Evolutionary conservation across 2,888 invertebrate genomes (phyloP).

Genomic region (Metellina segmentata): DNA sequence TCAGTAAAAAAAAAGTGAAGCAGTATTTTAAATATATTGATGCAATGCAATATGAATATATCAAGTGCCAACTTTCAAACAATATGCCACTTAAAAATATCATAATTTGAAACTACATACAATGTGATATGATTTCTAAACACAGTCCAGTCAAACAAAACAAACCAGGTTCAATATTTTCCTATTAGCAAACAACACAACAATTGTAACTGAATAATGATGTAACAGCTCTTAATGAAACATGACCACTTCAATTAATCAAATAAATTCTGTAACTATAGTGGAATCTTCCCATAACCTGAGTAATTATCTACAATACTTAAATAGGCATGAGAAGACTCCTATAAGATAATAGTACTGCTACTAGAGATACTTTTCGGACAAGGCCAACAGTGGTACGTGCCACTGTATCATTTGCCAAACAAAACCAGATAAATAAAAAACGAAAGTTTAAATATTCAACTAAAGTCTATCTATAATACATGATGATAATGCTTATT

Average conservation of each 20-base stretch:
- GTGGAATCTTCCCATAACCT: conserved; percentile 73
- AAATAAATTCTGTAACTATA: conserved; percentile 57
- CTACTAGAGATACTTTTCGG: conserved; percentile 50
- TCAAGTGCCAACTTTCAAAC: no score
- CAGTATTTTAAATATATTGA: no score
- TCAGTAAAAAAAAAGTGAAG: no score
- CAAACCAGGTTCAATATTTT: background rate
- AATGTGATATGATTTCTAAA: conserved; percentile 64
- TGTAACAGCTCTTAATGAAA: conserved; percentile 18
- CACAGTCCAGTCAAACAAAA: conserved; percentile 64
- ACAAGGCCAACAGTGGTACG: conserved; percentile 9
- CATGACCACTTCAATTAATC: conserved; percentile 47
- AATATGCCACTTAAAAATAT: no score
- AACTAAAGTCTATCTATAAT: conserved; percentile 76
- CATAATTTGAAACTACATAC: background rate
- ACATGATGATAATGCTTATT: conserved; percentile 68
- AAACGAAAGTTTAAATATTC: conserved; percentile 34
- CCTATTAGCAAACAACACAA: conserved; percentile 15
- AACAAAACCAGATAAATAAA: conserved; percentile 36
- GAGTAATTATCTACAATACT: conserved; percentile 57
- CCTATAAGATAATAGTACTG: conserved; percentile 41
- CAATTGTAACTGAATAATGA: conserved; percentile 13
- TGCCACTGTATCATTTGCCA: background rate
- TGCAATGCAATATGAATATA: no score
- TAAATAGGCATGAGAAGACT: conserved; percentile 75